A percentile compares a stretch with the other conserved stretches of the same genome.
phyloP scores from a whole-genome alignment of 2,113 vertebrate species.

The Copsychus sechellarum region DNA sequence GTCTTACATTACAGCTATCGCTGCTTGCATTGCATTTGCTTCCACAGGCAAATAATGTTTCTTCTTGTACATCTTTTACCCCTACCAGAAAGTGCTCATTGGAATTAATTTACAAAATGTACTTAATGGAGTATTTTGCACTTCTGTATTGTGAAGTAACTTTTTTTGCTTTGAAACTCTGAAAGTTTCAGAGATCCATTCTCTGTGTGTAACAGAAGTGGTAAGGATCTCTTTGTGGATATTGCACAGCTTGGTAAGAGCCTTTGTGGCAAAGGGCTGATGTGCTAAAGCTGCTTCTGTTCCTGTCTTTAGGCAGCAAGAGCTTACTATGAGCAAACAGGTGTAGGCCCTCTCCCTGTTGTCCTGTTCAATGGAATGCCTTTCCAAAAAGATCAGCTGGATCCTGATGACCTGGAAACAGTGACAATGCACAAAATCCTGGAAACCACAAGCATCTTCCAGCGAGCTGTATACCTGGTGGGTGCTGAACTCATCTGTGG shows the following conservation, averaged over 20 bases:
- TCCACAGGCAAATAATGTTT: not conserved
- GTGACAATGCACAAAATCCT: slow-evolving; percentile 97
- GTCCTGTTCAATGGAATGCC: slow-evolving; percentile 96
- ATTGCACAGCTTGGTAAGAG: not conserved
- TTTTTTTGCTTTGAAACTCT: not conserved
- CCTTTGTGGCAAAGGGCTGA: not conserved
- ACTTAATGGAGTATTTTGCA: not conserved
- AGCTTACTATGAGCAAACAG: slow-evolving; percentile 89
- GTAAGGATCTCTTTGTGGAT: not conserved
- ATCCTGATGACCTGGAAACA: slow-evolving; percentile 94
- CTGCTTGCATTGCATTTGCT: not conserved
- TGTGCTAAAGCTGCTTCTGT: not conserved
- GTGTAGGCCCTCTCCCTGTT: slow-evolving; percentile 89
- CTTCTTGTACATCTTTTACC: not conserved
- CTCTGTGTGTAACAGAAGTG: not conserved
- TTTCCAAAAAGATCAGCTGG: slow-evolving; percentile 89
- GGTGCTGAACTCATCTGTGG: slow-evolving; percentile 28
- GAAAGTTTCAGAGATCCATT: not conserved
- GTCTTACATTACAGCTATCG: not conserved
- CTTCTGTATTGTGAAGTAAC: not conserved
- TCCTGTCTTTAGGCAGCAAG: slow-evolving; percentile 81
- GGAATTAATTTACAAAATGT: not conserved
- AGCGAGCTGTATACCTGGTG: slow-evolving; percentile 93
- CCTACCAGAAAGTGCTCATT: not conserved
- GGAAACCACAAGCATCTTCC: slow-evolving; percentile 92